Evolutionary conservation across 2,797 vertebrate species (phyloP).

Genomic region (Poecilia gillii): DNA sequence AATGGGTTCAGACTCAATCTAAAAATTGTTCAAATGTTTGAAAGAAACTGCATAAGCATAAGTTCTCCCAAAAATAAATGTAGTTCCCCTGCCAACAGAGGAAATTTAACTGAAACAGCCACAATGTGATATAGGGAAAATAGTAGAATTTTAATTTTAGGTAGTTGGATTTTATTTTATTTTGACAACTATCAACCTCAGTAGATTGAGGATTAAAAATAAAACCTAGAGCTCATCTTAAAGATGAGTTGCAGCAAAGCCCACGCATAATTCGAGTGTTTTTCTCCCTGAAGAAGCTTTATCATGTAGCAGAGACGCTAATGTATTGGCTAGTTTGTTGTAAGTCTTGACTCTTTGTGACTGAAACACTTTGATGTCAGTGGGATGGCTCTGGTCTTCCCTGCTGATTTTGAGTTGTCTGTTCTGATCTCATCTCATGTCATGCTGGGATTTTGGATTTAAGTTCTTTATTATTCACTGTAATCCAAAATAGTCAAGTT

Average conservation of each 20-base stretch:
- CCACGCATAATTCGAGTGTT: background rate
- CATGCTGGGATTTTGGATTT: background rate
- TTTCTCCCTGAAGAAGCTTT: slow-evolving; percentile 1
- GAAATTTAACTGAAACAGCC: background rate
- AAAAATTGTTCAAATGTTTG: slow-evolving; percentile 2
- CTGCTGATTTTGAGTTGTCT: slow-evolving; percentile 12
- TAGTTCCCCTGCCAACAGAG: background rate
- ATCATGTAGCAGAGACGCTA: background rate
- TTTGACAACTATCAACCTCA: background rate
- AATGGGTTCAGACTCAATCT: background rate
- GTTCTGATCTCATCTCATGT: background rate
- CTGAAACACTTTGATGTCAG: slow-evolving; percentile 10
- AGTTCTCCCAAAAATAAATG: background rate
- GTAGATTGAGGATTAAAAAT: background rate
- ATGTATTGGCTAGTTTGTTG: slow-evolving; percentile 4
- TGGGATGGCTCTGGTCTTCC: background rate
- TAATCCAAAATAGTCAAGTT: background rate
- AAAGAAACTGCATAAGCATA: background rate
- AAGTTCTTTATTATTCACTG: background rate
- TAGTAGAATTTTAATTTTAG: background rate
- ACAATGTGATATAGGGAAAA: background rate
- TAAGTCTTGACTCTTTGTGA: slow-evolving; percentile 15
- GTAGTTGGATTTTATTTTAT: background rate
- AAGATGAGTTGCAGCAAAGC: background rate
- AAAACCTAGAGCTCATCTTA: background rate